phyloP scores from a whole-genome alignment of 2,113 vertebrate species.

The Empidonax traillii region DNA sequence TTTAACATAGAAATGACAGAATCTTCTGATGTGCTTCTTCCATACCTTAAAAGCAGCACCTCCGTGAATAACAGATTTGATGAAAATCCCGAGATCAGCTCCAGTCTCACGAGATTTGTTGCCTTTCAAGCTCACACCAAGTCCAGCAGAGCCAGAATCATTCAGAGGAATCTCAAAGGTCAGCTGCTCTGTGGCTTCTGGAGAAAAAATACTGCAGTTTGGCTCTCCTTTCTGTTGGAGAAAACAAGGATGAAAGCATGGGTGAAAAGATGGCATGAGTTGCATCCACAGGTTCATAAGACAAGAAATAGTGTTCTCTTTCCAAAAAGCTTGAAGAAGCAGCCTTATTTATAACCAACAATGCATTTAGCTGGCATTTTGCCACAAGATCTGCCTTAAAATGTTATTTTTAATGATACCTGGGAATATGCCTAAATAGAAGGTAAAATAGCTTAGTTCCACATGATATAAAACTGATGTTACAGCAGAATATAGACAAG shows the following conservation, averaged over 20 bases:
- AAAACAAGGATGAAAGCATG: background rate
- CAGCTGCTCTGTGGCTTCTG: conserved; percentile 88
- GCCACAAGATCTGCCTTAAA: background rate
- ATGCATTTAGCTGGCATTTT: background rate
- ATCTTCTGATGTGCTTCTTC: background rate
- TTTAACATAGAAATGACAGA: background rate
- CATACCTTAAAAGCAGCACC: conserved; percentile 95
- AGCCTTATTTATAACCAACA: background rate
- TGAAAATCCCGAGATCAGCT: conserved; percentile 95
- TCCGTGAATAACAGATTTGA: conserved; percentile 95
- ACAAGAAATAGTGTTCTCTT: background rate
- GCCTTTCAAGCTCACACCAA: conserved; percentile 95
- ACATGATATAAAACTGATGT: background rate
- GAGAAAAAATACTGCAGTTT: conserved; percentile 68
- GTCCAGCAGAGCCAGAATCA: conserved; percentile 92
- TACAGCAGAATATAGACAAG: conserved; percentile 1
- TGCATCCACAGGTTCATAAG: background rate
- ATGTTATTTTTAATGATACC: background rate
- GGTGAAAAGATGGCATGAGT: background rate
- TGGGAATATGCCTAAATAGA: background rate
- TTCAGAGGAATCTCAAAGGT: conserved; percentile 95
- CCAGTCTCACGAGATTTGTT: conserved; percentile 95
- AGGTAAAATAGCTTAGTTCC: conserved; percentile 22
- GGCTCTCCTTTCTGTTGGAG: conserved; percentile 79
- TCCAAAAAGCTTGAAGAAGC: background rate